These are phyloP conservation scores for Calidris pugnax DNA, from an alignment of 2,113 vertebrate species.

Conservation along the genomic window DNA sequence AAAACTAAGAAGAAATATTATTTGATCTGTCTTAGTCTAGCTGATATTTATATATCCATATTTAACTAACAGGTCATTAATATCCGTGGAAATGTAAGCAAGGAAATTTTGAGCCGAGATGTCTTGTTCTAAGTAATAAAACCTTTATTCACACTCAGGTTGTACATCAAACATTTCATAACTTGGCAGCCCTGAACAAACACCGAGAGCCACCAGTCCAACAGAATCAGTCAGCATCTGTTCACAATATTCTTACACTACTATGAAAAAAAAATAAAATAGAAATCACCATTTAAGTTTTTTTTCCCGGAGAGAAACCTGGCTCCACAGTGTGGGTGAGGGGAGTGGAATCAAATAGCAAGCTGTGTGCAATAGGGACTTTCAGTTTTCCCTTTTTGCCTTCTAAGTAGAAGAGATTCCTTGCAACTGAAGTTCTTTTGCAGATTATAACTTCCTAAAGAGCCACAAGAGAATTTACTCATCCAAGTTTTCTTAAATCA, in stretches of 20 bases:
- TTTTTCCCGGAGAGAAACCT: neutral
- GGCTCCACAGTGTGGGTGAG: neutral
- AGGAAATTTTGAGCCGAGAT: neutral
- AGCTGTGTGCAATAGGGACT: neutral
- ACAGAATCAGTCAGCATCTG: neutral
- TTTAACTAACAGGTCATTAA: slow-evolving; percentile 31
- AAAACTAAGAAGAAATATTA: neutral
- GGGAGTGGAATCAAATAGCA: neutral
- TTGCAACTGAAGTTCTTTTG: neutral
- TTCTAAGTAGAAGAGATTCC: neutral
- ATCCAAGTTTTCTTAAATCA: neutral
- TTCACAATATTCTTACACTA: neutral
- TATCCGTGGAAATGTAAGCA: slow-evolving; percentile 20
- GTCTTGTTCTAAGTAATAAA: slow-evolving; percentile 39
- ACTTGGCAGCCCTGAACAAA: slow-evolving; percentile 21
- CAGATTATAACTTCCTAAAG: slow-evolving; percentile 18
- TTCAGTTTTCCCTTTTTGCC: neutral
- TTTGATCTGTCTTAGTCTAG: neutral
- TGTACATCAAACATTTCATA: slow-evolving; percentile 26
- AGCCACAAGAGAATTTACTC: slow-evolving; percentile 2
- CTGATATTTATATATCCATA: slow-evolving; percentile 34
- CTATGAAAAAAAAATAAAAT: neutral
- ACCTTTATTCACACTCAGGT: slow-evolving; percentile 29
- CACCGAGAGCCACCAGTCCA: neutral
- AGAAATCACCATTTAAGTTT: neutral